Evolutionary conservation across 2,113 vertebrate genomes (phyloP).

Genomic region (Reinhardtius hippoglossoides): DNA sequence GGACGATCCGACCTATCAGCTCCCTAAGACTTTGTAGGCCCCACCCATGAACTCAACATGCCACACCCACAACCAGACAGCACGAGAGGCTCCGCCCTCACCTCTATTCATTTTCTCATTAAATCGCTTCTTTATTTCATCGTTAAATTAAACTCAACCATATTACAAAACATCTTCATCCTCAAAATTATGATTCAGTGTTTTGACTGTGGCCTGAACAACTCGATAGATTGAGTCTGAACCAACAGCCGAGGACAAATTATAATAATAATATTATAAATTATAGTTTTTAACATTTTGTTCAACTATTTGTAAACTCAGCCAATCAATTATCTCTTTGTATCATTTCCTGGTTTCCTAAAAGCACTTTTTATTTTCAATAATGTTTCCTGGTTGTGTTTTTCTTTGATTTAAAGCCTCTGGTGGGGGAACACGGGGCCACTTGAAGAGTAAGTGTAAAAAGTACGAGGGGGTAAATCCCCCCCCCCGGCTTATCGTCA

Average conservation of each 20-base stretch:
- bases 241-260: neutral
- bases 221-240: neutral
- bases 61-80: constrained; percentile 16
- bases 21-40: constrained; percentile 31
- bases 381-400: too few relatives aligned
- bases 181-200: neutral
- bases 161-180: neutral
- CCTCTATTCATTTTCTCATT: neutral
- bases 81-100: constrained; percentile 14
- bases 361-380: neutral
- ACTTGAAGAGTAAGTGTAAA: too few relatives aligned
- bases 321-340: neutral
- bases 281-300: neutral
- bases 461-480: too few relatives aligned
- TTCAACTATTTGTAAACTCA: neutral
- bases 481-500: too few relatives aligned
- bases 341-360: neutral
- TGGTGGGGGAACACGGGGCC: too few relatives aligned
- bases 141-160: neutral
- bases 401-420: too few relatives aligned
- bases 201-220: neutral
- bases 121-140: neutral
- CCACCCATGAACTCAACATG: neutral
- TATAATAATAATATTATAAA: neutral
- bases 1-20: constrained; percentile 69